Conservation (phyloP, 2,797 vertebrate species). For the Bradypodion pumilum region DNA sequence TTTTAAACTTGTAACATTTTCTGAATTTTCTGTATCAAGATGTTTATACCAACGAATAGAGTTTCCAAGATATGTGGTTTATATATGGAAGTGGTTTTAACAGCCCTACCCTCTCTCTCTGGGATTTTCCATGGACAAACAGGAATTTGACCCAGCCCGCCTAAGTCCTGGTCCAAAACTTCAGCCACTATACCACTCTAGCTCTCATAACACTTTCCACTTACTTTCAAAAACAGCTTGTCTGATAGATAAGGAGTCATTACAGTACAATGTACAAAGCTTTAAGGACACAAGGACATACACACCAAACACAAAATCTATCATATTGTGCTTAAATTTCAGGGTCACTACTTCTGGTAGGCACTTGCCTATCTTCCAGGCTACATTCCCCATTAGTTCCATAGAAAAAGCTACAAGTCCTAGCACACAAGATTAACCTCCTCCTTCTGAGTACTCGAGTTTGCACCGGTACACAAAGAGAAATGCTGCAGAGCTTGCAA, state of each 20-base stretch:
- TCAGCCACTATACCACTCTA: too few species aligned
- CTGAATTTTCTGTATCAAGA: too few species aligned
- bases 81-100: too few species aligned
- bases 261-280: not conserved
- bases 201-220: too few species aligned
- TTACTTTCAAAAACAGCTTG: too few species aligned
- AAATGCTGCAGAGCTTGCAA: conserved; percentile 23
- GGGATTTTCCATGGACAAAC: too few species aligned
- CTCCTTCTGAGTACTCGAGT: conserved; percentile 19
- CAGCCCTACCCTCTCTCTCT: too few species aligned
- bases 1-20: too few species aligned
- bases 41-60: too few species aligned
- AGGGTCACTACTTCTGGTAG: not conserved
- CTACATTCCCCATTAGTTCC: not conserved
- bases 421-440: not conserved
- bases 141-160: too few species aligned
- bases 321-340: not conserved
- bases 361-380: not conserved
- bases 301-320: not conserved
- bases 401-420: conserved; percentile 10
- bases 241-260: not conserved
- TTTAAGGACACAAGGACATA: not conserved
- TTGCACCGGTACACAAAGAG: conserved; percentile 34
- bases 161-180: too few species aligned
- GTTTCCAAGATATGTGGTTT: too few species aligned